Evolutionary conservation across 1,140 invertebrate species (phyloP).

Genomic region (Pogonomyrmex barbatus): DNA sequence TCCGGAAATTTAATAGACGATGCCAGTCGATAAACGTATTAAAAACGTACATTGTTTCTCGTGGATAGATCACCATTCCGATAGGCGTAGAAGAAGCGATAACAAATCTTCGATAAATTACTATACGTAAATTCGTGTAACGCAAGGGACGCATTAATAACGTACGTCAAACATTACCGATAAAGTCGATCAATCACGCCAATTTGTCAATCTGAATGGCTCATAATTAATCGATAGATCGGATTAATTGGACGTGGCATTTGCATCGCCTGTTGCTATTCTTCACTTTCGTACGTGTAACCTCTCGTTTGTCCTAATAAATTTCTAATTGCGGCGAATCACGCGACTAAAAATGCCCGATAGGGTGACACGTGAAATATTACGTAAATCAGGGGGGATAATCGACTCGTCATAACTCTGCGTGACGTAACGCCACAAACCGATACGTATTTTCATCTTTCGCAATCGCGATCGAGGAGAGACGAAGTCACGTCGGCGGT

Average conservation of each 20-base stretch:
- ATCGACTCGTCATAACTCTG: not conserved
- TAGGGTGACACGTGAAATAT: not conserved
- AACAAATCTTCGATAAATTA: constrained; percentile 23
- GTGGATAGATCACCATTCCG: not conserved
- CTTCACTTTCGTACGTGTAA: constrained; percentile 10
- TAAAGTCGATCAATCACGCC: constrained; percentile 77
- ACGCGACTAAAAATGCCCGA: not conserved
- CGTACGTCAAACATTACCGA: constrained; percentile 47
- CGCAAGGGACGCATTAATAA: constrained; percentile 62
- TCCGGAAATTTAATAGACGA: constrained; percentile 32
- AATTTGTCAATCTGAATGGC: constrained; percentile 72
- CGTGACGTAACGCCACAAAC: not conserved
- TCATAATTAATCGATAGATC: constrained; percentile 76
- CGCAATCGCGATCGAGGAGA: not conserved
- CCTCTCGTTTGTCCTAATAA: constrained; percentile 46
- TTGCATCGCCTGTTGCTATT: constrained; percentile 61
- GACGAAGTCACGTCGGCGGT: too few relatives aligned
- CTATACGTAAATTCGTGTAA: not conserved
- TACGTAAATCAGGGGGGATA: constrained; percentile 16
- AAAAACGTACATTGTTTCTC: constrained; percentile 10
- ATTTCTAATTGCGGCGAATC: constrained; percentile 36
- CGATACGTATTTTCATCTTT: constrained; percentile 1
- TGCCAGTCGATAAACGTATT: constrained; percentile 18
- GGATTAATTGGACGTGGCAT: constrained; percentile 80
- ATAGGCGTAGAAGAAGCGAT: constrained; percentile 5